Percentiles rank a stretch among this genome's conserved stretches.
These are phyloP conservation scores for Ectemnius cavifrons DNA, from an alignment of 2,888 invertebrate species.

Conservation along the genomic window DNA sequence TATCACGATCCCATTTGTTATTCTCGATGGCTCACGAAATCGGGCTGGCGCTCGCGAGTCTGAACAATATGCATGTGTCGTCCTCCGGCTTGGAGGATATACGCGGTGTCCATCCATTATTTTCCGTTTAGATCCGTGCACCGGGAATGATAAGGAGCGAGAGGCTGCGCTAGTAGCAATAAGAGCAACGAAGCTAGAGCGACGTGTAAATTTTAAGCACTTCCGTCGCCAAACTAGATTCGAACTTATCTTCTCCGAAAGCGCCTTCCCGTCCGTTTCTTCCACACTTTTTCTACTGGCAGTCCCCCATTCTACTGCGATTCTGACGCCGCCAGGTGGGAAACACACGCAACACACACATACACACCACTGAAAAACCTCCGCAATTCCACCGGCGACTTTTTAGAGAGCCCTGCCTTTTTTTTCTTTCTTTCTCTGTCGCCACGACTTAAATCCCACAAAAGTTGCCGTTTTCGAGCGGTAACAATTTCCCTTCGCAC, in stretches of 20 bases:
- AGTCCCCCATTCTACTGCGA: neutral
- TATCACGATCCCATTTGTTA: conserved; percentile 42
- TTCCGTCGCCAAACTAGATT: conserved; percentile 41
- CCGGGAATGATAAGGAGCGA: conserved; percentile 50
- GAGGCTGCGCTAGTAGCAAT: conserved; percentile 29
- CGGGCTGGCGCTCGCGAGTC: conserved; percentile 18
- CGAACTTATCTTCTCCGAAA: conserved; percentile 38
- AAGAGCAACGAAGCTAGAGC: conserved; percentile 8
- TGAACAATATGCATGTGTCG: conserved; percentile 33
- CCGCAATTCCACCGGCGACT: no score
- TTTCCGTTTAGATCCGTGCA: conserved; percentile 51
- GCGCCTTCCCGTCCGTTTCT: neutral
- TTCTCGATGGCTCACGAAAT: conserved; percentile 42
- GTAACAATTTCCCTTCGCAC: neutral
- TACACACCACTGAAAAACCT: no score
- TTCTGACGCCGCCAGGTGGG: conserved; percentile 8
- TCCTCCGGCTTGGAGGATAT: neutral
- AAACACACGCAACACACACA: no score
- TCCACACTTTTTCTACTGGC: neutral
- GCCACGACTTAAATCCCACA: no score
- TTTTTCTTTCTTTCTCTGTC: no score
- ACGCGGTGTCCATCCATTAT: conserved; percentile 44
- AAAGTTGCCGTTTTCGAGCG: no score
- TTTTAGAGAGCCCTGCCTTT: no score
- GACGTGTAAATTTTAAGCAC: conserved; percentile 53